A percentile compares a stretch with the other conserved stretches of the same genome.
Conservation (phyloP, 2,113 vertebrate genomes). For the Sylvietta virens region DNA sequence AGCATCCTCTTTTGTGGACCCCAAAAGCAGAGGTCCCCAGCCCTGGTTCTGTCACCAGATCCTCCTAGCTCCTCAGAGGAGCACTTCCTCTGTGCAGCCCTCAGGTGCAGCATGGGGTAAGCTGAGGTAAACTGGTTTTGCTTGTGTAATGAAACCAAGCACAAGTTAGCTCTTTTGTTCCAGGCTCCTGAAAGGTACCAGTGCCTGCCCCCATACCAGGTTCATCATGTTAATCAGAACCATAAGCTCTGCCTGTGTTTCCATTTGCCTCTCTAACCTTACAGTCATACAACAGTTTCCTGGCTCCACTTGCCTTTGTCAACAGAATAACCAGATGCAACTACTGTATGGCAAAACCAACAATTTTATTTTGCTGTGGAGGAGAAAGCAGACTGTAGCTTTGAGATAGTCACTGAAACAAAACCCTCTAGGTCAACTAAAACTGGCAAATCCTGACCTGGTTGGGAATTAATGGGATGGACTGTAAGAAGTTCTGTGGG, state of each 20-base stretch:
- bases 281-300: neutral
- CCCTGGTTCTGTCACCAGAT: neutral
- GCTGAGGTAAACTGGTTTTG: neutral
- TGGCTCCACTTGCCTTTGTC: neutral
- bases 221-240: neutral
- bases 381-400: neutral
- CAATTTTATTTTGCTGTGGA: neutral
- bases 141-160: neutral
- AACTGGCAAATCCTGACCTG: neutral
- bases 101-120: neutral
- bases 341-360: neutral
- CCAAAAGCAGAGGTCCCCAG: neutral
- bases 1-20: neutral
- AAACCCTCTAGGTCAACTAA: neutral
- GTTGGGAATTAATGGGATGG: neutral
- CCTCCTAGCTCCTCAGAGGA: accelerated
- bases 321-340: neutral
- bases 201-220: neutral
- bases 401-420: neutral
- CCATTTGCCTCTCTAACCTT: neutral
- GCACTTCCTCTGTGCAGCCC: neutral
- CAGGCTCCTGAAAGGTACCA: neutral
- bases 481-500: neutral
- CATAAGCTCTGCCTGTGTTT: neutral
- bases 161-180: neutral